Evolutionary conservation across 2,888 invertebrate genomes (phyloP).

Genomic region (Tenodera sinensis): DNA sequence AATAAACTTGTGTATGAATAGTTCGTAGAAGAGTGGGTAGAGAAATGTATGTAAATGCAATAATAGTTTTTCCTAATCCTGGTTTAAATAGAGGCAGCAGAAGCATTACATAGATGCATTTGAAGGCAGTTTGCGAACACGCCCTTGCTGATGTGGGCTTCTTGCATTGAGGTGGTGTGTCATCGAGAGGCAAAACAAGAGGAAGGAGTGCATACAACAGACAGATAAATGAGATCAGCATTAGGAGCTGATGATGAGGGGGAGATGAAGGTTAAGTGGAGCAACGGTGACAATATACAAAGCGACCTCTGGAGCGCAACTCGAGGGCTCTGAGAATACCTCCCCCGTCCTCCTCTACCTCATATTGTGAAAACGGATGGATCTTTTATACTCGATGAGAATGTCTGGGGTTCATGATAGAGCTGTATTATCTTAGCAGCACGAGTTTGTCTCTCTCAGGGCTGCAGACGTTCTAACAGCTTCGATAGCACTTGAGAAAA

Average conservation of each 20-base stretch:
- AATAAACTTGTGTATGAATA: too few relatives aligned
- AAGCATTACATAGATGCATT: too few relatives aligned
- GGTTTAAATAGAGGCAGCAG: too few relatives aligned
- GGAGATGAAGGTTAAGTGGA: background rate
- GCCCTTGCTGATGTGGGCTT: background rate
- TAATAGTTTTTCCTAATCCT: too few relatives aligned
- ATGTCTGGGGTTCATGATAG: background rate
- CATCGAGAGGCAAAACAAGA: background rate
- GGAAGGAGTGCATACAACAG: background rate
- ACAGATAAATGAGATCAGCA: background rate
- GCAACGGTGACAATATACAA: background rate
- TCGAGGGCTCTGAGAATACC: background rate
- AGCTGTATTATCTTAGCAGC: background rate
- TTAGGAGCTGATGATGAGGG: background rate
- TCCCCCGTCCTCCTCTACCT: background rate
- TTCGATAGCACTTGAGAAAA: too few relatives aligned
- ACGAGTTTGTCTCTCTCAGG: background rate
- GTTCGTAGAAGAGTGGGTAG: too few relatives aligned
- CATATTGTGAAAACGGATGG: background rate
- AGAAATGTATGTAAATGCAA: too few relatives aligned
- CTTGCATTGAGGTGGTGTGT: background rate
- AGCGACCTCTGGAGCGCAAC: background rate
- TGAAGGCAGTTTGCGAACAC: background rate
- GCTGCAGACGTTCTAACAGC: background rate
- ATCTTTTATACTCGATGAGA: background rate